Percentiles rank a stretch among this genome's conserved stretches.
Evolutionary conservation across 2,797 vertebrate genomes (phyloP).

Genomic region (Pangasius mekongensis): DNA sequence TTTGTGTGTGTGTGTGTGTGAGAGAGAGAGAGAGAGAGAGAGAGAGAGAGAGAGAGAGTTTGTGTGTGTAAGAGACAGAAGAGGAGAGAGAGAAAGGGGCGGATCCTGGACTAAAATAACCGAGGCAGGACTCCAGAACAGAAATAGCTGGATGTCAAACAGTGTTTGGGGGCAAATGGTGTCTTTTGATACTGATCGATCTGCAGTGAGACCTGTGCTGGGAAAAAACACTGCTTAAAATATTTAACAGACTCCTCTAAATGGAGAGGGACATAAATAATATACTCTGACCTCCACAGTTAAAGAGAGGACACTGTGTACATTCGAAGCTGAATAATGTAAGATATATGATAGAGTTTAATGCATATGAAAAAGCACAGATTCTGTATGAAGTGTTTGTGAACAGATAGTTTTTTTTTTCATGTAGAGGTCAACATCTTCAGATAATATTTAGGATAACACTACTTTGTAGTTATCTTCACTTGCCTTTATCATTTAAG

Average conservation of each 20-base stretch:
- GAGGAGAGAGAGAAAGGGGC: slow-evolving; percentile 5
- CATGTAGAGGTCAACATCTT: neutral
- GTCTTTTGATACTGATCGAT: slow-evolving; percentile 78
- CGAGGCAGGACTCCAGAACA: slow-evolving; percentile 56
- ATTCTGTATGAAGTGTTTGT: neutral
- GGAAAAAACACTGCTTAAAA: slow-evolving; percentile 66
- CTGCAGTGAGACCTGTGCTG: slow-evolving; percentile 66
- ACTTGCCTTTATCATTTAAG: neutral
- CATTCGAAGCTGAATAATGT: slow-evolving; percentile 40
- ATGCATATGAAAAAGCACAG: neutral
- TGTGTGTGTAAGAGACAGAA: neutral
- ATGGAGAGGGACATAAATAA: slow-evolving; percentile 64
- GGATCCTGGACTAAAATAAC: slow-evolving; percentile 49
- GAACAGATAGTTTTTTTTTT: neutral
- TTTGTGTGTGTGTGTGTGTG: neutral
- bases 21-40: neutral
- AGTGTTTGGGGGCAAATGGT: slow-evolving; percentile 68
- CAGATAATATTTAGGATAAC: neutral
- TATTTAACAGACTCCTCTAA: slow-evolving; percentile 72
- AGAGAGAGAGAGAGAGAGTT: slow-evolving; percentile 18
- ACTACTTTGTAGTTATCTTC: neutral
- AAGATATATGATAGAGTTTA: neutral
- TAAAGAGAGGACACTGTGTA: slow-evolving; percentile 47
- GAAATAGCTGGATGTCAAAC: slow-evolving; percentile 69
- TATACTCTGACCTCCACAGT: slow-evolving; percentile 53